Percentiles rank a stretch among this genome's conserved stretches.
phyloP scores from a whole-genome alignment of 1,140 invertebrate genomes.

The Lepidurus couesii region DNA sequence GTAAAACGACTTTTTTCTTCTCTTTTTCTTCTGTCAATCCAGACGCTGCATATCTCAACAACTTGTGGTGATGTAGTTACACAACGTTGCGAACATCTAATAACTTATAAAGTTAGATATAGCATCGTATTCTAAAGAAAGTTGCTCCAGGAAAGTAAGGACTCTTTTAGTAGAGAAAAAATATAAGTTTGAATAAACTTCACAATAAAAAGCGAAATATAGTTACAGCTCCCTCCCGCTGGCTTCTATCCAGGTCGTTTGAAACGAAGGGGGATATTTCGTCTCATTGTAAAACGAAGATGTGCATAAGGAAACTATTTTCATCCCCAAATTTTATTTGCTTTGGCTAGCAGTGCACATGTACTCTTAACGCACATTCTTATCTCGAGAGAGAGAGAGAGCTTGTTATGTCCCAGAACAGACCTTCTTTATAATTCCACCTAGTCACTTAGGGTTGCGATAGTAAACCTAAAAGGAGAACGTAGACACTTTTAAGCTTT shows the following conservation, averaged over 20 bases:
- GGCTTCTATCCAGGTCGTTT: not conserved
- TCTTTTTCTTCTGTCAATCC: no score
- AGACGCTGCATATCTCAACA: no score
- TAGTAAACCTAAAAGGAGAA: no score
- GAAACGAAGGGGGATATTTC: not conserved
- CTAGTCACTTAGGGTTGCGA: no score
- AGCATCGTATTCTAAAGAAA: not conserved
- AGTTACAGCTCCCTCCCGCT: not conserved
- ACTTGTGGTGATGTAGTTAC: not conserved
- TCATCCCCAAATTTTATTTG: not conserved
- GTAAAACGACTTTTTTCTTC: no score
- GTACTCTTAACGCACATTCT: not conserved
- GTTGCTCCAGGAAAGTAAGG: not conserved
- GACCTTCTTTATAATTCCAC: no score
- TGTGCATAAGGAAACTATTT: conserved; percentile 7
- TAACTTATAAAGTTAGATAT: not conserved
- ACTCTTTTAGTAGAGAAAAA: not conserved
- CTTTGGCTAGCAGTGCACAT: not conserved
- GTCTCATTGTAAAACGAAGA: not conserved
- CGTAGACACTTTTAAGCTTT: no score
- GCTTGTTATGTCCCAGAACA: no score
- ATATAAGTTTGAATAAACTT: not conserved
- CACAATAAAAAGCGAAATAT: not conserved
- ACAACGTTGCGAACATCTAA: not conserved
- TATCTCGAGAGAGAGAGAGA: not conserved